These are phyloP conservation scores for Phalera bucephala DNA, from an alignment of 2,888 invertebrate genomes.

Conservation along the genomic window DNA sequence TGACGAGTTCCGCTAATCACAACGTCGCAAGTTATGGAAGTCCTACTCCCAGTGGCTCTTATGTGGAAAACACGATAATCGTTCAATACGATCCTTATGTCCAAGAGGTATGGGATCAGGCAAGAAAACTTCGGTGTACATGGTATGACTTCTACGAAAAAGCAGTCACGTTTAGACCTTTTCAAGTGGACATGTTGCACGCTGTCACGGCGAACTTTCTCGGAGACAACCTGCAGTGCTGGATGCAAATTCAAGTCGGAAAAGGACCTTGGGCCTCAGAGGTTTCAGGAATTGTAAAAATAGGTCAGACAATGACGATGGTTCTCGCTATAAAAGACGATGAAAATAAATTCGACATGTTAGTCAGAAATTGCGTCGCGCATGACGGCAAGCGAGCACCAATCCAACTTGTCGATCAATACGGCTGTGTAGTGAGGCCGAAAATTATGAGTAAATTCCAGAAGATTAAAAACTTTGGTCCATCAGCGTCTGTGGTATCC, in stretches of 20 bases:
- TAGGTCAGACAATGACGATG: constrained; percentile 98
- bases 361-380: constrained; percentile 96
- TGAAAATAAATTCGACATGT: constrained; percentile 97
- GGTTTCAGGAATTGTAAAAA: constrained; percentile 97
- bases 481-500: constrained; percentile 96
- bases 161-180: constrained; percentile 96
- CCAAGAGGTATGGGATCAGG: constrained; percentile 98
- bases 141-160: constrained; percentile 99
- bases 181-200: constrained; percentile 97
- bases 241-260: constrained; percentile 99
- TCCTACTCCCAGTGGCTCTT: constrained; percentile 95
- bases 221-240: constrained; percentile 97
- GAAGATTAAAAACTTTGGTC: constrained; percentile 97
- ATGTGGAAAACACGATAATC: constrained; percentile 97
- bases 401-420: constrained; percentile 96
- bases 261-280: constrained; percentile 99
- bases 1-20: constrained; percentile 96
- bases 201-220: constrained; percentile 97
- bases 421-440: constrained; percentile 95
- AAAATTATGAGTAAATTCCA: constrained; percentile 98
- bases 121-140: constrained; percentile 94
- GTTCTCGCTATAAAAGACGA: constrained; percentile 97
- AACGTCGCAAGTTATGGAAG: constrained; percentile 92
- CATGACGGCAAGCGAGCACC: constrained; percentile 97
- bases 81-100: constrained; percentile 97